phyloP scores from a whole-genome alignment of 2,797 vertebrate genomes.

The Ctenosaura bakeri region DNA sequence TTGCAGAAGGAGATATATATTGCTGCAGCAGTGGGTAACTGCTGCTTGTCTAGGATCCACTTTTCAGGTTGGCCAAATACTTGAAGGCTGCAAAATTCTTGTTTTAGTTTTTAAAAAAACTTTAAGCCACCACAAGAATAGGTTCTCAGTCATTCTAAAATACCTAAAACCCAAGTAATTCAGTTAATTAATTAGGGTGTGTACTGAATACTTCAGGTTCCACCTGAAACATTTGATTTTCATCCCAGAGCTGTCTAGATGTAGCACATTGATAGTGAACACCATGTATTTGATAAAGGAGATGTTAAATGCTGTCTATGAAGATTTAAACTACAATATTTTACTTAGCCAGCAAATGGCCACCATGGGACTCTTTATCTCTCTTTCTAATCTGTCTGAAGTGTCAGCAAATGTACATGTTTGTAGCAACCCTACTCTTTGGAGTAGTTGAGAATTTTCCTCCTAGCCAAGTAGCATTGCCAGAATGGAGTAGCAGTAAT shows the following conservation, averaged over 20 bases:
- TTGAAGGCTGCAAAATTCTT: too few species aligned
- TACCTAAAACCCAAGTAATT: not conserved
- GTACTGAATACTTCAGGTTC: not conserved
- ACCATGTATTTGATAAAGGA: not conserved
- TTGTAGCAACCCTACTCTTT: not conserved
- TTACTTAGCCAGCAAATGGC: not conserved
- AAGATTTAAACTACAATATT: not conserved
- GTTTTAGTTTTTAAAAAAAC: too few species aligned
- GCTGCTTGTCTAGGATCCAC: too few species aligned
- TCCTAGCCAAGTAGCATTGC: not conserved
- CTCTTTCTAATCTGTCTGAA: not conserved
- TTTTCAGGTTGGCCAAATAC: too few species aligned
- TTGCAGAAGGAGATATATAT: not conserved
- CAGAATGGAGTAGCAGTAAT: not conserved
- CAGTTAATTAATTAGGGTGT: not conserved
- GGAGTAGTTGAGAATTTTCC: not conserved
- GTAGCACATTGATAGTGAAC: not conserved
- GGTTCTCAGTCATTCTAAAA: constrained; percentile 1
- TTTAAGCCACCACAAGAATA: not conserved
- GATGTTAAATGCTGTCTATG: not conserved
- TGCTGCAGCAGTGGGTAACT: too few species aligned
- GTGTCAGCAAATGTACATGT: not conserved
- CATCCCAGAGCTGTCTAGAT: not conserved
- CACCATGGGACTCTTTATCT: not conserved
- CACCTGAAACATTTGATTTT: not conserved